Evolutionary conservation across 2,888 invertebrate species (phyloP).

Genomic region (Callosobruchus maculatus): DNA sequence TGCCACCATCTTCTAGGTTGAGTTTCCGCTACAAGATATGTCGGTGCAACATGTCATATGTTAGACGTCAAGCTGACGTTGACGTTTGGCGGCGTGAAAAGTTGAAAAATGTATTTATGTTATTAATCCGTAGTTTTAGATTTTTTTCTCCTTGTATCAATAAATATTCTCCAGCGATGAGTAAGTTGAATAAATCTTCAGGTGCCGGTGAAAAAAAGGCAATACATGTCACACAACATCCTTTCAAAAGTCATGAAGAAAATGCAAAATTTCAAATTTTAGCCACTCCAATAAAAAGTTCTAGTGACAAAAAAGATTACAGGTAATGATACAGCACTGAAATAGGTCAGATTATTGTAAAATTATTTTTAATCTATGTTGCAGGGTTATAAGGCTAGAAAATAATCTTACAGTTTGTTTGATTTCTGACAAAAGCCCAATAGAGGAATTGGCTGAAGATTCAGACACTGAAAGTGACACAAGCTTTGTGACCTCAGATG

Average conservation of each 20-base stretch:
- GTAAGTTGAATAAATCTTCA: background rate
- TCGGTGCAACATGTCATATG: no score
- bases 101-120: background rate
- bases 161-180: background rate
- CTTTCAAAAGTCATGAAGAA: background rate
- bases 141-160: background rate
- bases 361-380: slow-evolving; percentile 16
- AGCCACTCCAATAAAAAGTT: slow-evolving; percentile 64
- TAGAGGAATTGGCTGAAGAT: slow-evolving; percentile 46
- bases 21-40: no score
- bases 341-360: background rate
- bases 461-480: slow-evolving; percentile 40
- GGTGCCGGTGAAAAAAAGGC: background rate
- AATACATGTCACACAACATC: background rate
- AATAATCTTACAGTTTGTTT: slow-evolving; percentile 72
- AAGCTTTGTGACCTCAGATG: slow-evolving; percentile 34
- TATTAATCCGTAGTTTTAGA: background rate
- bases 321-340: slow-evolving; percentile 51
- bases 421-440: slow-evolving; percentile 57
- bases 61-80: background rate
- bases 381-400: slow-evolving; percentile 60
- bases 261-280: slow-evolving; percentile 33
- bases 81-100: background rate
- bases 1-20: no score
- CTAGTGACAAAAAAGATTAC: slow-evolving; percentile 74